Evolutionary conservation across 1,140 invertebrate genomes (phyloP).

Genomic region (Phymastichus coffea): DNA sequence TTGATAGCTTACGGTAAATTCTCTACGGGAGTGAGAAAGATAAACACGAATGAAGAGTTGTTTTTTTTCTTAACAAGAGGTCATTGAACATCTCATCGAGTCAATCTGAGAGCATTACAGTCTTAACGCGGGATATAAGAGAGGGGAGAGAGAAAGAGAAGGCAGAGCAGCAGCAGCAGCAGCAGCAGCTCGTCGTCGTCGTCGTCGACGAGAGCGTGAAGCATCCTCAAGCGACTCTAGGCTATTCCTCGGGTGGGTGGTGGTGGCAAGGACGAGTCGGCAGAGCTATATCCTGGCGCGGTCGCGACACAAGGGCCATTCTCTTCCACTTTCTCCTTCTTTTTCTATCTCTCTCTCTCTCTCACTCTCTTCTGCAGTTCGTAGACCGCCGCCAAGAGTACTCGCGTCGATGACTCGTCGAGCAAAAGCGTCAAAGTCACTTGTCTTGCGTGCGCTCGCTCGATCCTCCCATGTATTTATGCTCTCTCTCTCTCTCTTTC

Average conservation of each 20-base stretch:
- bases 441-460: background rate
- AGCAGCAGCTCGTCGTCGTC: background rate
- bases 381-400: too few relatives aligned
- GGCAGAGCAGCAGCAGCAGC: constrained; percentile 24
- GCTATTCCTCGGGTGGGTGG: constrained; percentile 50
- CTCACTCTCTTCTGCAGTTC: too few relatives aligned
- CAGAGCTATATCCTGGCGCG: constrained; percentile 51
- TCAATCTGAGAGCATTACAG: too few relatives aligned
- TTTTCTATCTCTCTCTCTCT: too few relatives aligned
- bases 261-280: too few relatives aligned
- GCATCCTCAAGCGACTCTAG: constrained; percentile 53
- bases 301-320: constrained; percentile 52
- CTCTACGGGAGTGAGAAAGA: too few relatives aligned
- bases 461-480: background rate
- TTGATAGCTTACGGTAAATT: too few relatives aligned
- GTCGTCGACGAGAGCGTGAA: constrained; percentile 43
- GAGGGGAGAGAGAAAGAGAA: constrained; percentile 17
- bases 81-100: too few relatives aligned
- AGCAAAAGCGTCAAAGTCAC: background rate
- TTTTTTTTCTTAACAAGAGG: too few relatives aligned
- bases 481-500: background rate
- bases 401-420: too few relatives aligned
- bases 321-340: constrained; percentile 34
- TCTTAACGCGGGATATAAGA: constrained; percentile 21
- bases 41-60: too few relatives aligned